These are phyloP conservation scores for Aphidius ervi DNA, from an alignment of 1,140 invertebrate genomes.

Conservation along the genomic window DNA sequence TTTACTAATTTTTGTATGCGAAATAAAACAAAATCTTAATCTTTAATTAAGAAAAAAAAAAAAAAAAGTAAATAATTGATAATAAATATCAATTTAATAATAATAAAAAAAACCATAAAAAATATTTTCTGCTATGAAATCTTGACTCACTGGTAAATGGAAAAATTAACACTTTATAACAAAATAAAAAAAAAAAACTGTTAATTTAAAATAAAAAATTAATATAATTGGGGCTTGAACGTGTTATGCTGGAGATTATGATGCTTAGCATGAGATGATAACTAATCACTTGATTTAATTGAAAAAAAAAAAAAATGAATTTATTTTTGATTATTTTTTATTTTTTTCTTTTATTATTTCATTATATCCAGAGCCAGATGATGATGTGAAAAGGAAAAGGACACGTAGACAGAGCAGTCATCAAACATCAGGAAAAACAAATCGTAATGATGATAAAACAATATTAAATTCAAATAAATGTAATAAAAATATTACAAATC, in stretches of 20 bases:
- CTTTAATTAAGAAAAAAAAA: too few relatives aligned
- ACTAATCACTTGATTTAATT: background rate
- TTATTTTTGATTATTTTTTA: slow-evolving; percentile 30
- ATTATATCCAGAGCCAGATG: slow-evolving; percentile 42
- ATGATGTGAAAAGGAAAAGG: slow-evolving; percentile 48
- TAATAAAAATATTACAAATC: too few relatives aligned
- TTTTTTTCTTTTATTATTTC: slow-evolving; percentile 31
- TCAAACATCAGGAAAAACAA: too few relatives aligned
- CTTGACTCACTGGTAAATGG: slow-evolving; percentile 37
- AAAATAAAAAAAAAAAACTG: slow-evolving; percentile 12
- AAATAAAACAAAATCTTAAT: too few relatives aligned
- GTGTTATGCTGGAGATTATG: slow-evolving; percentile 21
- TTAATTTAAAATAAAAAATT: slow-evolving; percentile 1
- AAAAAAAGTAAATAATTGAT: too few relatives aligned
- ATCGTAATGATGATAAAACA: too few relatives aligned
- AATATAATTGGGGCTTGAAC: slow-evolving; percentile 4
- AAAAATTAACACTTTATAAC: slow-evolving; percentile 28
- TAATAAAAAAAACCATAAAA: too few relatives aligned
- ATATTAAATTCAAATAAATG: too few relatives aligned
- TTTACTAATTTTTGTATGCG: too few relatives aligned
- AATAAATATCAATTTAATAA: too few relatives aligned
- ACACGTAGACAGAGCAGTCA: slow-evolving; percentile 36
- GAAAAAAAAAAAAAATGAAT: slow-evolving; percentile 8
- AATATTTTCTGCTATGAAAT: slow-evolving; percentile 17
- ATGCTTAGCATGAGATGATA: slow-evolving; percentile 29